Evolutionary conservation across 2,113 vertebrate species (phyloP).

Genomic region (Sylvietta virens): DNA sequence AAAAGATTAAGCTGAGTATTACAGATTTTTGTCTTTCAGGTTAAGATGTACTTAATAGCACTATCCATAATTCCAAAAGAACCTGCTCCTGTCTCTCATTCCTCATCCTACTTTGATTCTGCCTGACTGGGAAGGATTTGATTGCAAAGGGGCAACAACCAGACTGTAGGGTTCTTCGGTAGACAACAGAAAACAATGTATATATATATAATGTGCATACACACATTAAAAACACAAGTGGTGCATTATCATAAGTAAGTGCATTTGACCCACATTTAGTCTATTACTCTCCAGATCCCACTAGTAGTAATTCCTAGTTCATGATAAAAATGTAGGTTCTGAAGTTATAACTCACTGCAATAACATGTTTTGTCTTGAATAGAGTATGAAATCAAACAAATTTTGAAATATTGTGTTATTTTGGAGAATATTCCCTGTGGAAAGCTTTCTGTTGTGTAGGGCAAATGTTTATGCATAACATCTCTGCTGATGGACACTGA

Average conservation of each 20-base stretch:
- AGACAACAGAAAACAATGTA: background rate
- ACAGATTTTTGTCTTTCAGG: background rate
- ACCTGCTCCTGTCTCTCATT: background rate
- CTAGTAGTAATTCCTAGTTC: background rate
- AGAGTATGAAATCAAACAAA: background rate
- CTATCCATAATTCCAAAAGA: background rate
- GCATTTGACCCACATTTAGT: background rate
- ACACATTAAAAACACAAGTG: background rate
- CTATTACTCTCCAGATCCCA: background rate
- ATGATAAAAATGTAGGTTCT: background rate
- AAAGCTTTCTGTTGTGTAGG: background rate
- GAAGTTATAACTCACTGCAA: background rate
- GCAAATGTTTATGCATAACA: background rate
- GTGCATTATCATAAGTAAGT: background rate
- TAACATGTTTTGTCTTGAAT: background rate
- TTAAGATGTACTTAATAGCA: background rate
- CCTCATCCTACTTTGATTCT: background rate
- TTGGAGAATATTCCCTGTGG: background rate
- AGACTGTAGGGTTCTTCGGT: background rate
- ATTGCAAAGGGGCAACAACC: background rate
- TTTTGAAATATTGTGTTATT: background rate
- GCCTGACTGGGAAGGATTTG: background rate
- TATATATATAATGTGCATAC: background rate
- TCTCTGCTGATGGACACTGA: background rate
- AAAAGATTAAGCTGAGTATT: background rate